phyloP scores from a whole-genome alignment of 2,797 vertebrate genomes.

The Smutsia temminckii region DNA sequence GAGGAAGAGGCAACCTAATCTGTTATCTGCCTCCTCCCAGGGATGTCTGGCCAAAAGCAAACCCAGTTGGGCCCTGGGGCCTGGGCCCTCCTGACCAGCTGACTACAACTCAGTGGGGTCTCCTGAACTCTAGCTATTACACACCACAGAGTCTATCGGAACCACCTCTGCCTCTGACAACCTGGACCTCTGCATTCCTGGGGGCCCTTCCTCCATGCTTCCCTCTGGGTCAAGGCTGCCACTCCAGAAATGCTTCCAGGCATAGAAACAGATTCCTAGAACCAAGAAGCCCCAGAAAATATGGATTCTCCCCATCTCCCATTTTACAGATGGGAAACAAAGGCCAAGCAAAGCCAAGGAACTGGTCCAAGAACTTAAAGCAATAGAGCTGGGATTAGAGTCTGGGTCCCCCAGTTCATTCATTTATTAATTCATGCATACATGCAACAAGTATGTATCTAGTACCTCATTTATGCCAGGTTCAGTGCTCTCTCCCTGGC shows the following conservation, averaged over 20 bases:
- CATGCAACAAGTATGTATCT: neutral
- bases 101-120: neutral
- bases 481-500: neutral
- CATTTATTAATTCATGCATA: neutral
- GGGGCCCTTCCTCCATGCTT: neutral
- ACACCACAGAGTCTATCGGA: neutral
- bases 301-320: neutral
- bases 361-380: neutral
- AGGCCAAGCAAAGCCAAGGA: neutral
- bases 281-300: neutral
- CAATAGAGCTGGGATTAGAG: neutral
- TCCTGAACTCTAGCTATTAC: neutral
- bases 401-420: neutral
- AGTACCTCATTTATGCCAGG: neutral
- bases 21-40: neutral
- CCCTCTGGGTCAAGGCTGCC: neutral
- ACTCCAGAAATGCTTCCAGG: neutral
- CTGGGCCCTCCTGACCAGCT: neutral
- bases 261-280: neutral
- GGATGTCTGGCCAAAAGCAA: neutral
- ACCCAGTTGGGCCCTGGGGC: neutral
- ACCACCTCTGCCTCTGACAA: neutral
- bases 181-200: neutral
- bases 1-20: neutral
- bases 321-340: neutral